Conservation (phyloP, 2,888 invertebrate genomes). For the Scaptomyza flava region DNA sequence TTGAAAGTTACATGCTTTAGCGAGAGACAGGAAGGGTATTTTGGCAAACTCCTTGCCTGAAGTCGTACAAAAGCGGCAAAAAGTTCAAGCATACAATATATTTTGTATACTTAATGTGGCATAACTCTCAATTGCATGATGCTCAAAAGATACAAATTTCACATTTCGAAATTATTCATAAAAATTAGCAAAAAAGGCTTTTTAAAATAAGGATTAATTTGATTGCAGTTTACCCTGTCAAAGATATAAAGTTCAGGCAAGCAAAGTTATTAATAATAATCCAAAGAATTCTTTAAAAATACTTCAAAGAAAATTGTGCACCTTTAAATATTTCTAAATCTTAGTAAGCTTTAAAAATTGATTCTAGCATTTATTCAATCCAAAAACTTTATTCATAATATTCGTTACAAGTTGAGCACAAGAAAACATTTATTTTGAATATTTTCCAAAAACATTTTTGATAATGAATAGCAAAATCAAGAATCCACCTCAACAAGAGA, state of each 20-base stretch:
- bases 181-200: conserved; percentile 4
- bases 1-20: conserved; percentile 4
- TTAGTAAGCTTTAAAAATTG: not conserved
- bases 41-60: conserved; percentile 17
- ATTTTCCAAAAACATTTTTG: not conserved
- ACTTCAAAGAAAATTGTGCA: no score
- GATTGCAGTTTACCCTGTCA: not conserved
- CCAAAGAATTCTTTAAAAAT: no score
- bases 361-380: not conserved
- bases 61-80: conserved; percentile 31
- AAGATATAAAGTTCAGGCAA: no score
- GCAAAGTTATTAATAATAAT: not conserved
- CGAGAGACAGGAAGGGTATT: not conserved
- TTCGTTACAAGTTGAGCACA: conserved; percentile 16
- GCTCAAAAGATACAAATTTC: conserved; percentile 2
- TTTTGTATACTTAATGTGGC: conserved; percentile 20
- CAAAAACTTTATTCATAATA: not conserved
- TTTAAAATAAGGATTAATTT: not conserved
- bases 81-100: conserved; percentile 18
- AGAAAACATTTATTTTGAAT: conserved; percentile 7
- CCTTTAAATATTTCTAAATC: not conserved
- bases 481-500: not conserved
- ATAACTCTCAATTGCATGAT: conserved; percentile 4
- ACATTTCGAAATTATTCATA: not conserved
- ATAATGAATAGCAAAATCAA: conserved; percentile 43